Percentiles rank a stretch among this genome's conserved stretches.
Evolutionary conservation across 2,113 vertebrate genomes (phyloP).

Genomic region (Cygnus atratus): DNA sequence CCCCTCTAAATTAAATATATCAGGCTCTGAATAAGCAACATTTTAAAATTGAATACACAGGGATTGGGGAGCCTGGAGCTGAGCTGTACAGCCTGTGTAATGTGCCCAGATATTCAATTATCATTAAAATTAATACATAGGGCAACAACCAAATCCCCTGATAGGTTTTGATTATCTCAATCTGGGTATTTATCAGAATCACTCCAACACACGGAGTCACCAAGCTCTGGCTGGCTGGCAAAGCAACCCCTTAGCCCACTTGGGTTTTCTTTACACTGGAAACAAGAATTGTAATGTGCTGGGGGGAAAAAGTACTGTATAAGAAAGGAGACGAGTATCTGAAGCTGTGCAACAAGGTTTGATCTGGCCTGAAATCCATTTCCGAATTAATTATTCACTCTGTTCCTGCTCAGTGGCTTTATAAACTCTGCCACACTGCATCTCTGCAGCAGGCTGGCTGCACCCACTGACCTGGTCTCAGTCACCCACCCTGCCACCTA

Average conservation of each 20-base stretch:
- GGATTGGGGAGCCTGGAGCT: background rate
- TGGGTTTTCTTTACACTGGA: fast-evolving
- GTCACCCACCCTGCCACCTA: background rate
- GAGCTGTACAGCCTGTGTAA: background rate
- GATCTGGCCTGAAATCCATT: background rate
- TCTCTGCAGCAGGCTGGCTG: background rate
- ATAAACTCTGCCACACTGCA: background rate
- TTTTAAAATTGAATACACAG: background rate
- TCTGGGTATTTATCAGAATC: constrained; percentile 20
- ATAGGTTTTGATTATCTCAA: background rate
- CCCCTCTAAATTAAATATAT: background rate
- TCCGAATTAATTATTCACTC: background rate
- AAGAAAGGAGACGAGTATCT: background rate
- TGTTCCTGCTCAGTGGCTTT: background rate
- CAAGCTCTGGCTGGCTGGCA: background rate
- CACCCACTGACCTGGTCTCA: background rate
- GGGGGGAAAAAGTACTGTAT: background rate
- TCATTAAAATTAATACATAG: constrained; percentile 45
- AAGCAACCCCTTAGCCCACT: fast-evolving
- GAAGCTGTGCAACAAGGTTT: background rate
- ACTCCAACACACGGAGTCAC: background rate
- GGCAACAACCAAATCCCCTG: constrained; percentile 38
- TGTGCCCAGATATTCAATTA: background rate
- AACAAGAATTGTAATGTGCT: background rate
- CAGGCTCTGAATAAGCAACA: background rate